Evolutionary conservation across 2,113 vertebrate genomes (phyloP), one percentile per base, ranked within the genome.

Genomic region (Melanocharis versteri): DNA sequence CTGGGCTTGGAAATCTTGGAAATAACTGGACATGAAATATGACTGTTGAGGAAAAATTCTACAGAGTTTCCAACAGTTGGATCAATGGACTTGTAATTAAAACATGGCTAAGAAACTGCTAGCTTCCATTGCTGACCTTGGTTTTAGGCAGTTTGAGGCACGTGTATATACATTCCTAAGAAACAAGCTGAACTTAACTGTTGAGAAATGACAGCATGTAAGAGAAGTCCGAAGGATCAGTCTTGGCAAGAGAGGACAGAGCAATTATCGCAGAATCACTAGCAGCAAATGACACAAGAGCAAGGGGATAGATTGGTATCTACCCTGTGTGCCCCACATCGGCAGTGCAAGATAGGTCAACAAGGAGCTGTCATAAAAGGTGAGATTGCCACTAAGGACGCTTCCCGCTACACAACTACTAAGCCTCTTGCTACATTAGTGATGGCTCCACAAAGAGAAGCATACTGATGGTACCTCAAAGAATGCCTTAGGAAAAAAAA

Each of bases 321-420:
- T 48, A 60, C 21, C 7, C 50, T 42, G 9, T 4, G 28, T n/a
- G 9, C 48, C 77, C 51, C 57, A 19, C 22, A 24, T 1, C 51
- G 39, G 42, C 26, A 44, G 21, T 28, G 58, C 47, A 87, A 81
- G 37, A 57, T 0, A 86, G 23, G 73, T 66, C 35, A 93, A 57
- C 10, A 60, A 79, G 19, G 17, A 90, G 40, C 13, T 75, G 42
- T 26, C 17, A 58, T 21, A 76, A 90, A 70, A 73, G 35, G 62
- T 6, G 13, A 56, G 79, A 93, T 1, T 0, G 0, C 14, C 40
- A 58, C 35, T 62, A 65, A 44, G 15, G 37, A 60, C 33, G 14
- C 2, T 5, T 35, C 47, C 8, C 66, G 64, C 35, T 27, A 53
- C 5, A 21, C 1, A 4, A 58, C 28, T 48, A 22, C 79, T 60